Percentiles rank a stretch among this genome's conserved stretches.
These are phyloP conservation scores for Luidia sarsii DNA, from an alignment of 53 echinoderm and acorn worm species.

Conservation along the genomic window DNA sequence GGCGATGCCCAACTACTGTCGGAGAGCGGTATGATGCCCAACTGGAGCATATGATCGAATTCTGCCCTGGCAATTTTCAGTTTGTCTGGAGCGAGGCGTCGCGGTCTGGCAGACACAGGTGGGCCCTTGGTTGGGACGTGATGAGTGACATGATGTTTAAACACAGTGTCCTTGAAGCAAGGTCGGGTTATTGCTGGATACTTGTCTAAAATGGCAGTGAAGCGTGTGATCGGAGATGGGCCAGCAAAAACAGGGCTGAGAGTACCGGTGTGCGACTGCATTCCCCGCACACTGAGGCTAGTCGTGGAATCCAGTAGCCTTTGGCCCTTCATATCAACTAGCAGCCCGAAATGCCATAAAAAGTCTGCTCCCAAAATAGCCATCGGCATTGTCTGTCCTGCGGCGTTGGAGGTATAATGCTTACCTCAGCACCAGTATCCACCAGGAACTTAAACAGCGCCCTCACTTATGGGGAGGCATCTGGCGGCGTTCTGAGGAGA, in stretches of 20 bases:
- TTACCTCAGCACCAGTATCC: constrained; percentile 52
- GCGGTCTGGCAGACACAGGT: constrained; percentile 1
- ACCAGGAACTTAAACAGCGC: constrained; percentile 36
- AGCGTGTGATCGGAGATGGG: not conserved
- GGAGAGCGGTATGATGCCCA: constrained; percentile 1
- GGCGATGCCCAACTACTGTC: constrained; percentile 47
- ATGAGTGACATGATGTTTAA: constrained; percentile 40
- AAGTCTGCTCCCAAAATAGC: constrained; percentile 65
- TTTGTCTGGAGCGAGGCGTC: constrained; percentile 36
- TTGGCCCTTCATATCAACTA: constrained; percentile 46
- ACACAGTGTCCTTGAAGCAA: not conserved
- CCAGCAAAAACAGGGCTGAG: not conserved
- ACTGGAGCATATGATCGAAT: constrained; percentile 18
- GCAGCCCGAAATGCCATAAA: constrained; percentile 20
- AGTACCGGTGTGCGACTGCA: not conserved
- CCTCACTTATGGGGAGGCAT: no score
- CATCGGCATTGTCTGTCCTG: no score
- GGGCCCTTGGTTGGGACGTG: constrained; percentile 46
- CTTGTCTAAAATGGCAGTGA: not conserved
- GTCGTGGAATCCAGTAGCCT: constrained; percentile 41
- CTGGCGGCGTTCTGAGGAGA: no score
- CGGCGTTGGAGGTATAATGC: no score
- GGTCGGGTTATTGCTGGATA: not conserved
- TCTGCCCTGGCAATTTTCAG: constrained; percentile 21
- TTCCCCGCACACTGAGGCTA: constrained; percentile 7